Base-by-base conservation (phyloP, 1,140 invertebrate species). In the Druon quercuslanigerum region DNA sequence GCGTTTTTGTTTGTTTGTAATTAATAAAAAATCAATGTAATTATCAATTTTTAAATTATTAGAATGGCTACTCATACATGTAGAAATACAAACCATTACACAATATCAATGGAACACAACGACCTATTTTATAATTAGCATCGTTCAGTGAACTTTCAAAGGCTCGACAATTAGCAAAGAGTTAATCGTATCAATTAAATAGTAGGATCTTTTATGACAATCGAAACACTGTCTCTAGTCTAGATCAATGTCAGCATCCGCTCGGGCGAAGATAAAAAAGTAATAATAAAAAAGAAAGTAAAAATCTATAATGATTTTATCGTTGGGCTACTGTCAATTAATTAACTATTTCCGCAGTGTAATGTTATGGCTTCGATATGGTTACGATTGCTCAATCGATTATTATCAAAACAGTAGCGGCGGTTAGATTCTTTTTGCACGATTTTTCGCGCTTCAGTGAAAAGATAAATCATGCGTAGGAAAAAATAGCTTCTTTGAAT, bases 101-200 rank as follows among this genome's bases (percentile, higher is more conserved):
- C 40, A 66, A 66, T 66, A n/a, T 8, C 2, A 66, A 40, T 66
- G 25, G 12, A 66, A 46, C 16, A 66, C 33, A 33, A 40, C 20
- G 40, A 66, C 33, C 57, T 16, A 66, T 66, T 66, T 33, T 20
- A 33, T 33, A 66, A 46, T 46, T 46, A 40, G 20, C 60, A 33
- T 46, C 33, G 60, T 40, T 66, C 60, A 66, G 14, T 66, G 60
- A 66, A 66, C 60, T 66, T 33, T 66, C 60, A 66, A 66, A 33
- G 33, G 8, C 40, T 40, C 40, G 60, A 40, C 13, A 66, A 66
- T 66, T 40, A 66, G 14, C 25, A 13, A 16, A 16, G 6, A 14
- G 14, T n/a, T 66, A 66, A 66, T 66, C 2, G 25, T 40, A 66
- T 46, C 25, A n/a, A 40, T 66, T 16, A 14, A 16, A 40, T 40